Evolutionary conservation across 2,888 invertebrate species (phyloP).

Genomic region (Ennomos fuscantarius): DNA sequence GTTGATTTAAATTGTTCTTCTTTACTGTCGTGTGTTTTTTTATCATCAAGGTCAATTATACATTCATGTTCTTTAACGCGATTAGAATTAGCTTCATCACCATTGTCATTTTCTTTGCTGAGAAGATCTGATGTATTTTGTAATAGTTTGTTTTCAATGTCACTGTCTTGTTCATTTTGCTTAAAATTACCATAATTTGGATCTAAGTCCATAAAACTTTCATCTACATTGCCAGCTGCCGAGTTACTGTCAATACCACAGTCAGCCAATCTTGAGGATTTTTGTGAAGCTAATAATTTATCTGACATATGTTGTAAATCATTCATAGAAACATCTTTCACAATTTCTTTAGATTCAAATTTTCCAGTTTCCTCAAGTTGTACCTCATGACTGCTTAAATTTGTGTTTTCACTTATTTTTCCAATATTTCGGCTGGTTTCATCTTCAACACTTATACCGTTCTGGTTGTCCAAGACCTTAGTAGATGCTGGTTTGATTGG

Average conservation of each 20-base stretch:
- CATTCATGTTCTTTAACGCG: constrained; percentile 17
- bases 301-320: constrained; percentile 69
- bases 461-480: not conserved
- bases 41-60: constrained; percentile 6
- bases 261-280: constrained; percentile 10
- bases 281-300: constrained; percentile 50
- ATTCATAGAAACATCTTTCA: constrained; percentile 40
- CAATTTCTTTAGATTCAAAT: constrained; percentile 3
- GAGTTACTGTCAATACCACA: no score
- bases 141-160: constrained; percentile 1
- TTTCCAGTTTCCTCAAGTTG: constrained; percentile 10
- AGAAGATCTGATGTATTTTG: not conserved
- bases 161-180: constrained; percentile 1
- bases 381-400: not conserved
- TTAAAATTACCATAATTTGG: constrained; percentile 5
- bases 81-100: not conserved
- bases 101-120: not conserved
- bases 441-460: not conserved
- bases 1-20: constrained; percentile 7
- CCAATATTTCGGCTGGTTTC: not conserved
- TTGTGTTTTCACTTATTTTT: not conserved
- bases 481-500: not conserved
- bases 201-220: not conserved
- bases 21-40: constrained; percentile 1
- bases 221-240: no score